Conservation (phyloP, 2,888 invertebrate genomes). For the Polymixis flavicincta region DNA sequence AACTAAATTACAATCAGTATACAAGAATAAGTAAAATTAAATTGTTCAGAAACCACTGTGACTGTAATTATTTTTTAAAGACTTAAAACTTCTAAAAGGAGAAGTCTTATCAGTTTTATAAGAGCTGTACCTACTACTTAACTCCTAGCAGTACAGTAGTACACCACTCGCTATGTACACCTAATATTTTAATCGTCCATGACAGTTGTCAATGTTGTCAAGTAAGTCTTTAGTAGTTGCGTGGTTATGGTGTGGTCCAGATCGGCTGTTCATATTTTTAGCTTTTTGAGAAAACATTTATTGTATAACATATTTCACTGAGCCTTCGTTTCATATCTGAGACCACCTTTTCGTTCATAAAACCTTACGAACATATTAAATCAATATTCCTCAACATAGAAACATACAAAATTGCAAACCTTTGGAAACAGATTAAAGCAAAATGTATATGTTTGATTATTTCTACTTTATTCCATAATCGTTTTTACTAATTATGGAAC, state of each 20-base stretch:
- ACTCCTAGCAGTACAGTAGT: conserved; percentile 13
- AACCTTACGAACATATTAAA: not conserved
- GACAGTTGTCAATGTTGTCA: conserved; percentile 53
- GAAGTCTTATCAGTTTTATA: conserved; percentile 43
- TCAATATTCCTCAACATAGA: not conserved
- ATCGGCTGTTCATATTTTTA: not conserved
- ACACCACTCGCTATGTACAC: not conserved
- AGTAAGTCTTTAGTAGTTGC: conserved; percentile 7
- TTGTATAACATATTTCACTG: not conserved
- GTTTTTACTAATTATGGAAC: conserved; percentile 1
- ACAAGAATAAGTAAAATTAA: conserved; percentile 37
- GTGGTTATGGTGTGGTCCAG: conserved; percentile 38
- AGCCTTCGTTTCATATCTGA: not conserved
- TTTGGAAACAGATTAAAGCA: not conserved
- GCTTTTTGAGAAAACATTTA: not conserved
- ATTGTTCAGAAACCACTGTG: conserved; percentile 35
- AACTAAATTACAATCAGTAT: conserved; percentile 41
- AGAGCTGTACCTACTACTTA: conserved; percentile 20
- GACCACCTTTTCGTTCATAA: not conserved
- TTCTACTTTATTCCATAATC: not conserved
- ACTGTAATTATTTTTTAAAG: conserved; percentile 16
- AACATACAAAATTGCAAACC: not conserved
- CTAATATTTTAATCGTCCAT: conserved; percentile 26
- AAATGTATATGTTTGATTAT: not conserved
- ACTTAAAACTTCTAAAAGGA: conserved; percentile 48